Conservation (phyloP, 2,888 invertebrate species). For the Apodemia zela region DNA sequence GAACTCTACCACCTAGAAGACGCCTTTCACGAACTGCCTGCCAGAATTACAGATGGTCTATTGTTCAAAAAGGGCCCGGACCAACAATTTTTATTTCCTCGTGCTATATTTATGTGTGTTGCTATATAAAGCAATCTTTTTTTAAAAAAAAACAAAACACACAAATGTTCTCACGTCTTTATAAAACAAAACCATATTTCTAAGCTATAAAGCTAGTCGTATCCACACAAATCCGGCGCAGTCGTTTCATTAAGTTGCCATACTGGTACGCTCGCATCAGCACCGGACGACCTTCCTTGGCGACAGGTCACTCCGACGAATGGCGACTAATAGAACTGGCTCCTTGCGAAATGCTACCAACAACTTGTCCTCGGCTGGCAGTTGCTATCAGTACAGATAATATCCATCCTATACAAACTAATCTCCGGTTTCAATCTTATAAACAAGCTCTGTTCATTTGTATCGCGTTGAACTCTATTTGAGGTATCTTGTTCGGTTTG, state of each 20-base stretch:
- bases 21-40: too few species aligned
- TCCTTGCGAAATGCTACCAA: conserved; percentile 38
- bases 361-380: conserved; percentile 27
- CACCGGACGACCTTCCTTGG: conserved; percentile 67
- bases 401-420: conserved; percentile 28
- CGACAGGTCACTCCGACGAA: conserved; percentile 59
- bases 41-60: too few species aligned
- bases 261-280: conserved; percentile 59
- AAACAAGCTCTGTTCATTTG: conserved; percentile 12
- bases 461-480: conserved; percentile 14
- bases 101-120: too few species aligned
- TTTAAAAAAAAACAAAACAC: too few species aligned
- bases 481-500: conserved; percentile 1
- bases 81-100: too few species aligned
- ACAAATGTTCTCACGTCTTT: background rate
- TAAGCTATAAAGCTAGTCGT: conserved; percentile 8
- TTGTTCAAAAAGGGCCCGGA: too few species aligned
- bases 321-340: conserved; percentile 51
- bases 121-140: too few species aligned
- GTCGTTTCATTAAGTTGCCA: conserved; percentile 54
- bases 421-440: conserved; percentile 19
- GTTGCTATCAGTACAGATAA: conserved; percentile 23
- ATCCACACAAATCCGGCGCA: conserved; percentile 28
- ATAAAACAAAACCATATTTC: background rate
- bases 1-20: too few species aligned